Percentiles rank a stretch among this genome's conserved stretches.
Conservation (phyloP, 2,797 vertebrate genomes). For the Sternotherus odoratus region DNA sequence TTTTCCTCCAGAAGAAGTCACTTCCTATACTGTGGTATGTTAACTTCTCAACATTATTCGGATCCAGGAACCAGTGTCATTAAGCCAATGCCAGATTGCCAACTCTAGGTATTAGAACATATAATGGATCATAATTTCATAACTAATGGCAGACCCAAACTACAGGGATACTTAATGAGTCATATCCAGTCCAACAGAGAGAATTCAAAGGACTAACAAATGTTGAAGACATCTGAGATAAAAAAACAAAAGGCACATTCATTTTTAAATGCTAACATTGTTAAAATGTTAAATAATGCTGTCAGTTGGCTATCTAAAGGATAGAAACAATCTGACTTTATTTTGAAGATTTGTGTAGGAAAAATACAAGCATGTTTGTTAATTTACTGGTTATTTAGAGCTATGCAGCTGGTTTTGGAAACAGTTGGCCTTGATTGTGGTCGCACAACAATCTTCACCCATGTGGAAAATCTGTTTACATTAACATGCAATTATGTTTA, state of each 20-base stretch:
- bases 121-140: background rate
- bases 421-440: background rate
- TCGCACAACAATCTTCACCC: background rate
- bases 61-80: background rate
- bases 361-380: background rate
- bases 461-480: background rate
- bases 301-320: background rate
- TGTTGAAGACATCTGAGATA: background rate
- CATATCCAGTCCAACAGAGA: background rate
- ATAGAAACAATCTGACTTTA: background rate
- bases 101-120: background rate
- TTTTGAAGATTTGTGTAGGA: background rate
- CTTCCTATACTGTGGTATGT: background rate
- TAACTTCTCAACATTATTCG: background rate
- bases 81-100: background rate
- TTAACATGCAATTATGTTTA: background rate
- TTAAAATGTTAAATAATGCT: background rate
- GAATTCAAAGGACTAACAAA: background rate
- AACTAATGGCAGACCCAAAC: background rate
- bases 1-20: background rate
- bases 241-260: background rate
- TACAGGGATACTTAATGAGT: background rate
- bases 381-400: background rate
- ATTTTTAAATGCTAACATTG: background rate
- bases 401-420: background rate